Conservation (phyloP, 2,888 invertebrate genomes). For the Chloromyia formosa region DNA sequence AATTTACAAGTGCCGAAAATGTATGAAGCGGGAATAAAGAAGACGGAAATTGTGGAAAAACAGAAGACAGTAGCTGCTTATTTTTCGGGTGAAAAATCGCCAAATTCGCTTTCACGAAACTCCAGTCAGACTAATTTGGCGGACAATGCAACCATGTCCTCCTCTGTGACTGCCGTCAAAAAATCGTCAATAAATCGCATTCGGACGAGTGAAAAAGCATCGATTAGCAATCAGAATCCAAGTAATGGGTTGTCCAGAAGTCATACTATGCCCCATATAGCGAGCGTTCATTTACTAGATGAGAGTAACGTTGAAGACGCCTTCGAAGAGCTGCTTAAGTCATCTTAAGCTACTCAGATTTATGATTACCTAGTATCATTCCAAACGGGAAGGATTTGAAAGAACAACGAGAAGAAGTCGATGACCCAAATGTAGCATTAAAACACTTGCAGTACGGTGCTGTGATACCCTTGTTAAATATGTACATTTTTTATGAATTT, state of each 20-base stretch:
- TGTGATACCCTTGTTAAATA: constrained; percentile 17
- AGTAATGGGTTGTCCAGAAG: constrained; percentile 73
- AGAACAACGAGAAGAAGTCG: background rate
- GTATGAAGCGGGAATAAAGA: constrained; percentile 80
- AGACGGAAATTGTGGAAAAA: constrained; percentile 74
- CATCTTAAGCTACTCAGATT: constrained; percentile 3
- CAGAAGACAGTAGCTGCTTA: constrained; percentile 79
- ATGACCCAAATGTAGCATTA: background rate
- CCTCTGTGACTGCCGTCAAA: constrained; percentile 53
- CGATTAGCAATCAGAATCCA: constrained; percentile 63
- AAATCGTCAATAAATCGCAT: constrained; percentile 63
- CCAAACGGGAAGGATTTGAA: constrained; percentile 28
- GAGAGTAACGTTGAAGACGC: constrained; percentile 87
- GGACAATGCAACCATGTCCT: constrained; percentile 52
- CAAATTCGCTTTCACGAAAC: constrained; percentile 57
- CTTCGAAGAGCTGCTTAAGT: constrained; percentile 84
- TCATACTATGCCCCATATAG: constrained; percentile 79
- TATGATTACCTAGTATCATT: constrained; percentile 26
- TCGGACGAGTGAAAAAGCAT: constrained; percentile 66
- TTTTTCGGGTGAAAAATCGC: constrained; percentile 68
- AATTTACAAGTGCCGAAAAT: constrained; percentile 79
- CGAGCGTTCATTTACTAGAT: constrained; percentile 73
- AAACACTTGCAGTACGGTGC: constrained; percentile 25
- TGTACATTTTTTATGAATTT: background rate
- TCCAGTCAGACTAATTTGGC: constrained; percentile 54